These are phyloP conservation scores for Xestia sexstrigata DNA, from an alignment of 2,888 invertebrate genomes.

Conservation along the genomic window DNA sequence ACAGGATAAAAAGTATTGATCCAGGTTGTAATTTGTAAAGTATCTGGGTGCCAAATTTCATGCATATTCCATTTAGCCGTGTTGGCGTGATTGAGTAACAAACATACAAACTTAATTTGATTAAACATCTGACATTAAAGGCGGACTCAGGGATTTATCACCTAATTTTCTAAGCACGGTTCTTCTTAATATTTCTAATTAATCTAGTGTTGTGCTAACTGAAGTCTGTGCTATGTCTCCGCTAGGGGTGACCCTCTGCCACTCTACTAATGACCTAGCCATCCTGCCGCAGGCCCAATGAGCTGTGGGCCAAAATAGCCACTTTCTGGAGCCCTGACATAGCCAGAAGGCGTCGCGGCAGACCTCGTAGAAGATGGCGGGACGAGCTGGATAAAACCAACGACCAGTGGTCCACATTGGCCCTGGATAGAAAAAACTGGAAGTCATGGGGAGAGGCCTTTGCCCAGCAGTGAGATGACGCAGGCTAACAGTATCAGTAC, in stretches of 20 bases:
- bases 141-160: not conserved
- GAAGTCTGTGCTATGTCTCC: not conserved
- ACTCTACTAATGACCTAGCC: not conserved
- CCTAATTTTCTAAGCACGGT: not conserved
- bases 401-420: too few species aligned
- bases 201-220: conserved; percentile 2
- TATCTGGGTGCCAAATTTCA: not conserved
- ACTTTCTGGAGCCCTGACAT: too few species aligned
- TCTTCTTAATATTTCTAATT: not conserved
- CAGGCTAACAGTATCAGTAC: too few species aligned
- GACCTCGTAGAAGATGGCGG: too few species aligned
- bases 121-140: not conserved
- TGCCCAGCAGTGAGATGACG: too few species aligned
- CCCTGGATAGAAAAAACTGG: too few species aligned
- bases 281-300: too few species aligned
- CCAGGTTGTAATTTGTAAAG: not conserved
- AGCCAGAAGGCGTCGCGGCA: too few species aligned
- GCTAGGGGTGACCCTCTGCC: conserved; percentile 10
- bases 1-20: not conserved
- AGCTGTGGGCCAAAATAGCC: too few species aligned
- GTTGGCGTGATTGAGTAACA: not conserved
- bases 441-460: too few species aligned
- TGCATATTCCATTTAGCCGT: not conserved
- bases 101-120: not conserved
- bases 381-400: too few species aligned